Evolutionary conservation across 2,888 invertebrate species (phyloP).

Genomic region (Colostygia pectinataria): DNA sequence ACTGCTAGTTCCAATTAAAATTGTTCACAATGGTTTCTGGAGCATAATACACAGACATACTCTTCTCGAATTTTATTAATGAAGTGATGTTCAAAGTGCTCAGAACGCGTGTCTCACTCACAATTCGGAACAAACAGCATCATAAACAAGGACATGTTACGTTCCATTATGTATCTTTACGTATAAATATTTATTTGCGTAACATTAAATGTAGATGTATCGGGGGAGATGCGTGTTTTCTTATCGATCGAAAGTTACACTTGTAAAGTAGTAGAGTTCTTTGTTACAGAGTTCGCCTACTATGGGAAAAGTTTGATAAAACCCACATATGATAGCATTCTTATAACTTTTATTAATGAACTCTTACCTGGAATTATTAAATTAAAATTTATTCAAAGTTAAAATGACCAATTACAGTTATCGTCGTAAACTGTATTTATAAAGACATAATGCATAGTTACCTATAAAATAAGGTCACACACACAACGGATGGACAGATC

Average conservation of each 20-base stretch:
- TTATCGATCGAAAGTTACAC: constrained; percentile 14
- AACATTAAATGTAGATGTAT: constrained; percentile 11
- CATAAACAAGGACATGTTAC: constrained; percentile 15
- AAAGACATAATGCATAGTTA: neutral
- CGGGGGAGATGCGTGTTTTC: constrained; percentile 8
- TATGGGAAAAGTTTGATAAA: no score
- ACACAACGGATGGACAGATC: constrained; percentile 12
- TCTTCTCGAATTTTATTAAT: constrained; percentile 18
- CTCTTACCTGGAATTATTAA: no score
- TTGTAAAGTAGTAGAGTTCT: no score
- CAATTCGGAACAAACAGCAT: constrained; percentile 14
- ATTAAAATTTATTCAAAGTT: no score
- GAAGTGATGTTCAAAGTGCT: constrained; percentile 20
- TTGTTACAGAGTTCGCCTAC: no score
- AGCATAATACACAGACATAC: constrained; percentile 1
- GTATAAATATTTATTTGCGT: constrained; percentile 15
- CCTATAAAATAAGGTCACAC: constrained; percentile 2
- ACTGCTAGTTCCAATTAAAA: neutral
- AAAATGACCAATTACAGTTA: no score
- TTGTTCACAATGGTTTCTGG: neutral
- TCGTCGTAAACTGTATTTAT: no score
- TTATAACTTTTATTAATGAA: no score
- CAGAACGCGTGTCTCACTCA: constrained; percentile 12
- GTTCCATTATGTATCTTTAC: constrained; percentile 1
- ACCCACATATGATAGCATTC: no score